These are phyloP conservation scores for Glaucidium brasilianum DNA, from an alignment of 2,113 vertebrate species.

Conservation along the genomic window DNA sequence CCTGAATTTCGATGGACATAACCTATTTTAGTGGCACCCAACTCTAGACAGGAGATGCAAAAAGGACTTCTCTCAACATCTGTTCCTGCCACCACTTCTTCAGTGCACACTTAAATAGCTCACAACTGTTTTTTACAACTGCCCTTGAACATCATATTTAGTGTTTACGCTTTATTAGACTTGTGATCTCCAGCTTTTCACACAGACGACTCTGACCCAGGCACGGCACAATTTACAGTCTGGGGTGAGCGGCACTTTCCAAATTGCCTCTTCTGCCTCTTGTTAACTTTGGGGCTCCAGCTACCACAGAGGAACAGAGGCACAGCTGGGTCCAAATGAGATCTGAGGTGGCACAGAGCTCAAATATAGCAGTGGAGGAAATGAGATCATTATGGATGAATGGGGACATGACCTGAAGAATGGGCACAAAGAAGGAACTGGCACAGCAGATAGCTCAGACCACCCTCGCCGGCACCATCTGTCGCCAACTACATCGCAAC, in stretches of 20 bases:
- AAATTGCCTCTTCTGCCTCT: neutral
- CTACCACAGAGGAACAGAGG: neutral
- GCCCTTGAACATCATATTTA: neutral
- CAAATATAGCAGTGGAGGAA: neutral
- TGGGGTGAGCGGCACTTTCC: neutral
- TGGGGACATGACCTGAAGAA: neutral
- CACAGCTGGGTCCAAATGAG: neutral
- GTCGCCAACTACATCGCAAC: neutral
- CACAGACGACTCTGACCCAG: neutral
- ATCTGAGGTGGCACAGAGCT: neutral
- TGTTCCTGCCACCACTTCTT: neutral
- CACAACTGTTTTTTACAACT: neutral
- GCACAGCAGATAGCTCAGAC: neutral
- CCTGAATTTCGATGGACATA: too few relatives aligned
- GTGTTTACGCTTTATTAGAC: neutral
- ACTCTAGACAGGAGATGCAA: neutral
- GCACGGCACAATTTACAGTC: accelerated
- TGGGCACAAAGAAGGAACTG: neutral
- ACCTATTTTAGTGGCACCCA: neutral
- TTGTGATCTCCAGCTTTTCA: neutral
- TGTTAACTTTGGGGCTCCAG: neutral
- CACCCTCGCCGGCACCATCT: neutral
- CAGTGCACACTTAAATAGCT: neutral
- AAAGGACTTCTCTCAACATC: neutral
- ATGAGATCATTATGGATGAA: neutral